phyloP scores from a whole-genome alignment of 2,888 invertebrate genomes.

The Leptopilina drosophilae region DNA sequence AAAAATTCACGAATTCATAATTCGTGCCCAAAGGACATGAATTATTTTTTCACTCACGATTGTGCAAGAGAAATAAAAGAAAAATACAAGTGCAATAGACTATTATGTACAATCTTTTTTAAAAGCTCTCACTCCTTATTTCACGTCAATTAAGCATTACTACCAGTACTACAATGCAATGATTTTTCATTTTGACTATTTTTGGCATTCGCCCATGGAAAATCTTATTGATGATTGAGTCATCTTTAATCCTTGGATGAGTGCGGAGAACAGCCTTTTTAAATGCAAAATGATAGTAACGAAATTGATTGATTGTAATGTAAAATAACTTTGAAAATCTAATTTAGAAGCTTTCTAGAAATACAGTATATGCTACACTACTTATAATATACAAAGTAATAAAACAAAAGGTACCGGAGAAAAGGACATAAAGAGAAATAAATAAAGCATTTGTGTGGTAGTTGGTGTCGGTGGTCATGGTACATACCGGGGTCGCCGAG shows the following conservation, averaged over 20 bases:
- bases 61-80: background rate
- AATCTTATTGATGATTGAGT: too few species aligned
- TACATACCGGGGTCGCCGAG: conserved; percentile 83
- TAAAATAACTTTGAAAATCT: background rate
- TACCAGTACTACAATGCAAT: conserved; percentile 4
- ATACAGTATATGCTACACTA: conserved; percentile 53
- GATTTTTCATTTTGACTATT: background rate
- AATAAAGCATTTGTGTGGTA: conserved; percentile 64
- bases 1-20: background rate
- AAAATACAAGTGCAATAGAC: background rate
- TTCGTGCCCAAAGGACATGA: too few species aligned
- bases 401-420: conserved; percentile 46
- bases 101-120: background rate
- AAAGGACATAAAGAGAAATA: conserved; percentile 52
- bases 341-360: conserved; percentile 49
- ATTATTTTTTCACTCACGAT: too few species aligned
- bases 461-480: conserved; percentile 74
- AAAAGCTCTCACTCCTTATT: background rate
- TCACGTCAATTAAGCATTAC: background rate
- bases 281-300: background rate
- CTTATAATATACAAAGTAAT: conserved; percentile 32
- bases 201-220: background rate
- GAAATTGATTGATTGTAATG: background rate
- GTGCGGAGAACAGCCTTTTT: background rate
- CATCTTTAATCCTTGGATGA: too few species aligned